Conservation (phyloP, 2,797 vertebrate species). For the Eurystomus glaucurus region DNA sequence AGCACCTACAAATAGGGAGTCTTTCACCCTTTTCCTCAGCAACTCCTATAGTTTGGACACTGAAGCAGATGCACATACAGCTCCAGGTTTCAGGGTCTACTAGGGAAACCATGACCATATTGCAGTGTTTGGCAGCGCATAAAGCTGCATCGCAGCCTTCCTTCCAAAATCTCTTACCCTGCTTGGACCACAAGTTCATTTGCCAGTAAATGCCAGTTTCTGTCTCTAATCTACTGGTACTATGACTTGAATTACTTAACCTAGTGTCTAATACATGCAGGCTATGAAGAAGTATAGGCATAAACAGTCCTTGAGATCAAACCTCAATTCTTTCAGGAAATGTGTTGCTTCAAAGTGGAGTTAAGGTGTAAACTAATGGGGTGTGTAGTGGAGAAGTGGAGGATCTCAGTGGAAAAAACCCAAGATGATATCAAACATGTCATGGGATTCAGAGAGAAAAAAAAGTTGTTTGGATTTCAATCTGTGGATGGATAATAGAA, state of each 20-base stretch:
- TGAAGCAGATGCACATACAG: accelerated
- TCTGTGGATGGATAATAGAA: not conserved
- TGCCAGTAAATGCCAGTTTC: not conserved
- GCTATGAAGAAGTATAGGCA: not conserved
- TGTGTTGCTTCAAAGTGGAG: not conserved
- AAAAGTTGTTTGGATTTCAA: not conserved
- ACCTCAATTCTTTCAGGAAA: not conserved
- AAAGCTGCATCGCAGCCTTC: not conserved
- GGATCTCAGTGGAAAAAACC: not conserved
- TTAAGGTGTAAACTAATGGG: not conserved
- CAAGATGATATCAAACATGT: not conserved
- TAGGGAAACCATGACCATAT: not conserved
- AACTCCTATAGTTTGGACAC: not conserved
- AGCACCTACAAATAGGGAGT: accelerated
- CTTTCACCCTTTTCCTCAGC: not conserved
- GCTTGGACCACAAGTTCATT: not conserved
- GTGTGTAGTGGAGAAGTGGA: not conserved
- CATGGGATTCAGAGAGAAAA: not conserved
- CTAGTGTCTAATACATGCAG: not conserved
- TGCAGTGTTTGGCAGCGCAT: not conserved
- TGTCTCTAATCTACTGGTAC: not conserved
- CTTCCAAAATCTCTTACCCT: not conserved
- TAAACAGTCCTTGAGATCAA: not conserved
- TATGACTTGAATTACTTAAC: not conserved
- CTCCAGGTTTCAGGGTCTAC: not conserved